phyloP scores from a whole-genome alignment of 1,140 invertebrate genomes.

The Caenorhabditis tropicalis region DNA sequence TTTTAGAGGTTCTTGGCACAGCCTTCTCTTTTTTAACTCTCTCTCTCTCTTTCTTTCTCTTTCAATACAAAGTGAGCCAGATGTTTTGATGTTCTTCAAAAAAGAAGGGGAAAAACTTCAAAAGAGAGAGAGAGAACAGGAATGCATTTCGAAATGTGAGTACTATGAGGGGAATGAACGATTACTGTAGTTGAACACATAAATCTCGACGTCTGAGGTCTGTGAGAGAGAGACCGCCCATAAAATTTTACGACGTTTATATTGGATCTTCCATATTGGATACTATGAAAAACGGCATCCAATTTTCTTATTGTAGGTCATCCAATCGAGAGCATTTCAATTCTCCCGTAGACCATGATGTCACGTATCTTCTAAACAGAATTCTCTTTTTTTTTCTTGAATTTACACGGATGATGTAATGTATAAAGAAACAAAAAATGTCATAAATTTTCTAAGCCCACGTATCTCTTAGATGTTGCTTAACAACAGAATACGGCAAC shows the following conservation, averaged over 20 bases:
- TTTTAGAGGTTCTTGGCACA: constrained; percentile 1
- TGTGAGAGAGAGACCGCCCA: no score
- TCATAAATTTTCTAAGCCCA: neutral
- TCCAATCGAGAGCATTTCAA: no score
- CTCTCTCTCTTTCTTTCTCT: neutral
- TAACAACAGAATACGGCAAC: neutral
- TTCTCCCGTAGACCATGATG: neutral
- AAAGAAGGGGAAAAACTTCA: neutral
- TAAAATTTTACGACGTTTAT: no score
- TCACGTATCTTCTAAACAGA: neutral
- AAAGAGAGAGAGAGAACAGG: neutral
- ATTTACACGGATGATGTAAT: neutral
- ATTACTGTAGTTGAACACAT: neutral
- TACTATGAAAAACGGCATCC: no score
- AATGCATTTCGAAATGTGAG: constrained; percentile 16
- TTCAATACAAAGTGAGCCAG: neutral
- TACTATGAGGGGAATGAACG: neutral
- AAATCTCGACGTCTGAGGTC: no score
- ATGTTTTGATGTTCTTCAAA: constrained; percentile 36
- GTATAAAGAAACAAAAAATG: neutral
- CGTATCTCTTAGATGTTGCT: neutral
- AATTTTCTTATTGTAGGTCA: no score
- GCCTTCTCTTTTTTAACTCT: neutral
- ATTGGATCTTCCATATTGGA: no score
- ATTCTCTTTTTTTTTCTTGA: neutral